These are phyloP conservation scores for Cuniculus paca DNA, from an alignment of 2,797 vertebrate species.

Conservation along the genomic window DNA sequence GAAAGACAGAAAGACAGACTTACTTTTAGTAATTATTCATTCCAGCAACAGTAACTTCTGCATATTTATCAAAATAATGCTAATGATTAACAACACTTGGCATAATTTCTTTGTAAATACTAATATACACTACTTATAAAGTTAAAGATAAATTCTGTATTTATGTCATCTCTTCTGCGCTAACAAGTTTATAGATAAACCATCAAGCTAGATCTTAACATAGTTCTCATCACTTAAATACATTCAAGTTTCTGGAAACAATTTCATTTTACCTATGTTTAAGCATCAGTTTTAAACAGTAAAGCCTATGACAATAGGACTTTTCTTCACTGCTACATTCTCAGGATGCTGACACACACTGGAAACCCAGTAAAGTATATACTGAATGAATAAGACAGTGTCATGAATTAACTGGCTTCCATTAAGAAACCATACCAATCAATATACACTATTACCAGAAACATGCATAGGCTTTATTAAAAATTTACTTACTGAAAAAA, in stretches of 20 bases:
- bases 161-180: conserved; percentile 1
- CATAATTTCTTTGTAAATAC: not conserved
- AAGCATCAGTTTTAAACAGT: not conserved
- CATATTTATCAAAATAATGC: not conserved
- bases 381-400: not conserved
- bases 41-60: not conserved
- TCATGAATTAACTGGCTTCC: not conserved
- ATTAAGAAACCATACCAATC: conserved; percentile 32
- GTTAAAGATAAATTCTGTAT: not conserved
- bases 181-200: not conserved
- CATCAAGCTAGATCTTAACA: not conserved
- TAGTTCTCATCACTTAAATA: not conserved
- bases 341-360: not conserved
- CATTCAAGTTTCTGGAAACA: not conserved
- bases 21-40: conserved; percentile 29
- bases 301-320: not conserved
- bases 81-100: not conserved
- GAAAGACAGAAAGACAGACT: not conserved
- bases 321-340: not conserved
- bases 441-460: not conserved
- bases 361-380: not conserved
- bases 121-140: not conserved
- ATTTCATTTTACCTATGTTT: not conserved
- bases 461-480: not conserved
- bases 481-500: conserved; percentile 39